Base-by-base conservation (phyloP, 1,140 invertebrate species). In the Diorhabda elongata region DNA sequence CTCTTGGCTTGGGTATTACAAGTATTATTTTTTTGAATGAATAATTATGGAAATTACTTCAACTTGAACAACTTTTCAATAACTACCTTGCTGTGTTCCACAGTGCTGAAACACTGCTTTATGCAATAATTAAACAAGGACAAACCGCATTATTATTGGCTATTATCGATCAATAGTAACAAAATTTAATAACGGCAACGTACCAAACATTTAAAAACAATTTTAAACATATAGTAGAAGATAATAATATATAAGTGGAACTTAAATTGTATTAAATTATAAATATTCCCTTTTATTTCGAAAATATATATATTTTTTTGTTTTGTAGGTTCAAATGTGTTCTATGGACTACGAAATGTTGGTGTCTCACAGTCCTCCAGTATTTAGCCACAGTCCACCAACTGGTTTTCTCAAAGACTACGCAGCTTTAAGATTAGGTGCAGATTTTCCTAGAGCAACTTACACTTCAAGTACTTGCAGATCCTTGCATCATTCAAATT, bases 281-380 rank as follows among this genome's bases (percentile, higher is more conserved):
- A 56, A 6, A 6, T 1, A 56, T 7, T 1, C 2, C n/a, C 2
- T 7, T 56, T 56, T 1, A 7, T n/a, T 7, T 56, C 52, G 6
- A 1, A n/a, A 62, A 62, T 62, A 26, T 2, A 5, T 60, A 11
- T 44, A n/a, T 62, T 58, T 63, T 71, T 63, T 56, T 45, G 11
- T 67, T 5, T 69, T 67, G n/a, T 57, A 67, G 64, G 57, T 64
- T 8, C 58, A 59, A n/a, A 74, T 74, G 72, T 74, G 72, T 63
- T 74, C 72, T 64, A 74, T 74, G 72, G 72, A 74, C 52, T 78
- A 76, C 77, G 78, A 80, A 68, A 87, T 89, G 84, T 81, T 90
- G 79, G 85, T 89, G 69, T 87, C 89, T 26, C 89, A 90, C 78
- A 87, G 85, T 81, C 89, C 88, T 70, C 85, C 88, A 59, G 85